Conservation (phyloP, 2,113 vertebrate species). For the Notiomystis cincta region DNA sequence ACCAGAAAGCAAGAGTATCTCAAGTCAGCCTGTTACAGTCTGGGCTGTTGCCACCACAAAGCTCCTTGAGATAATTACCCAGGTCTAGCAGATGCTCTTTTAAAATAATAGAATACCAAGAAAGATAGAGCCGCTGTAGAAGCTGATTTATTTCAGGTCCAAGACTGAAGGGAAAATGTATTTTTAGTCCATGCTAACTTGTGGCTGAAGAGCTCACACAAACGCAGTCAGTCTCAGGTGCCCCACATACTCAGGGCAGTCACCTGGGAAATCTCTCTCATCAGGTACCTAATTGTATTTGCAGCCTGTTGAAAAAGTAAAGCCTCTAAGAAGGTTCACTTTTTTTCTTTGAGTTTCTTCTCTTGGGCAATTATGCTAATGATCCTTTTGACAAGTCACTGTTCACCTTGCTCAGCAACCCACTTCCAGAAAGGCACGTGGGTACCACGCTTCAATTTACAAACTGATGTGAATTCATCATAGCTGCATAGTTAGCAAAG, state of each 20-base stretch:
- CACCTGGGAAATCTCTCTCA: constrained; percentile 68
- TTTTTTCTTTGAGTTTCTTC: constrained; percentile 9
- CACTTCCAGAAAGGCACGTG: neutral
- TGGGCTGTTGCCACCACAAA: constrained; percentile 34
- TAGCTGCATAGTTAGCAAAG: neutral
- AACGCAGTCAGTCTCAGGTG: constrained; percentile 41
- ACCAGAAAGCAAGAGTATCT: constrained; percentile 50
- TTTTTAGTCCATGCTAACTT: constrained; percentile 72
- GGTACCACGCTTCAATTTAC: neutral
- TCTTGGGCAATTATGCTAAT: constrained; percentile 51
- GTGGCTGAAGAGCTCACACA: constrained; percentile 41
- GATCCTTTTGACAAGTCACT: constrained; percentile 44
- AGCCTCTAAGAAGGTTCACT: neutral
- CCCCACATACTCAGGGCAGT: constrained; percentile 61
- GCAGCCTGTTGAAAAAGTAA: neutral
- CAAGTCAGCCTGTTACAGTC: constrained; percentile 46
- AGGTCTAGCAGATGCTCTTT: constrained; percentile 44
- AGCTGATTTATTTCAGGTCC: constrained; percentile 55
- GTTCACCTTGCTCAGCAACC: constrained; percentile 14
- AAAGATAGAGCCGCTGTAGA: neutral
- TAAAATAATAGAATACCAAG: constrained; percentile 33
- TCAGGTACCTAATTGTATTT: constrained; percentile 59
- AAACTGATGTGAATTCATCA: neutral
- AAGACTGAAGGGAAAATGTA: constrained; percentile 53
- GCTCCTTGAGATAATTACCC: constrained; percentile 24